Evolutionary conservation across 1,140 invertebrate genomes (phyloP), one percentile per base, ranked within the genome.

Genomic region (Subanguina moxae): DNA sequence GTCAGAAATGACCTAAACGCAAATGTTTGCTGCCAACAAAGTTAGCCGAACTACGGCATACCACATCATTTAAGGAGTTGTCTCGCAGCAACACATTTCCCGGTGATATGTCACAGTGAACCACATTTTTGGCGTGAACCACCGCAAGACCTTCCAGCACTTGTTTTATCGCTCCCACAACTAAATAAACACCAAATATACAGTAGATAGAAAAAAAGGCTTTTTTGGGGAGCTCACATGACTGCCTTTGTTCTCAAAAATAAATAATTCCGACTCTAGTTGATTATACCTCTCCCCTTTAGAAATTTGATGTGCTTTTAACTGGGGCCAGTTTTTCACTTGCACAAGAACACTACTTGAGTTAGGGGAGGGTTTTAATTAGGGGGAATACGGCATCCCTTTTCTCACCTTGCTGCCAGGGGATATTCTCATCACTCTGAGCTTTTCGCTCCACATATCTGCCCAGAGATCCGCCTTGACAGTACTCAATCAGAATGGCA

Each of bases 401-500:
- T n/a, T n/a, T n/a, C 23, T 52, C 3, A 52, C 48, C 48, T 21
- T 52, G 3, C 1, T 15, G n/a, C 48, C 48, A 52, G 15, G 48
- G 48, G 17, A 52, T 52, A 21, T 19, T 21, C 15, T 52, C 48
- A 21, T 15, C 48, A 52, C 23, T 52, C 15, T 52, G 48, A 25
- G 48, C 48, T 15, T 52, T 52, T 25, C 23, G 3, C 17, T 52
- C 48, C n/a, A 52, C 23, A 25, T 52, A 52, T 52, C 23, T 3
- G 48, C 48, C 48, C 23, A 52, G 15, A 25, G 48, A 52, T 21
- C 48, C 48, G 15, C 48, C 48, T 15, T 25, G 48, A 25, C 48
- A 52, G 48, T 52, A 52, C 48, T 52, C 48, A 25, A 52, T 52
- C 48, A 52, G n/a, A 52, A 52, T 52, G n/a, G 48, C 48, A 21